Evolutionary conservation across 2,113 vertebrate species (phyloP).

Genomic region (Pangasianodon hypophthalmus): DNA sequence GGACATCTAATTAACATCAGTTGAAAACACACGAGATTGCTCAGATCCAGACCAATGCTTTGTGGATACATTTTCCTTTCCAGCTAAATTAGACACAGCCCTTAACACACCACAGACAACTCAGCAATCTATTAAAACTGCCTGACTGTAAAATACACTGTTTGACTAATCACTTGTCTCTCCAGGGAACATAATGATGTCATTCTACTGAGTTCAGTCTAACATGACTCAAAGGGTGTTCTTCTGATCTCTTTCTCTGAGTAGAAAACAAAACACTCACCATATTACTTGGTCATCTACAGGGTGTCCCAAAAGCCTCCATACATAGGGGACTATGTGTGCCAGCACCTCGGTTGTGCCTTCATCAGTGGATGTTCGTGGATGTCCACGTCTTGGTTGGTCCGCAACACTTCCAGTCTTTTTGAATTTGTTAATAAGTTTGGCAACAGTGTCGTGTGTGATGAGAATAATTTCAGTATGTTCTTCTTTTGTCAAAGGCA

Average conservation of each 20-base stretch:
- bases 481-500: too few relatives aligned
- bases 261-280: background rate
- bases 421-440: too few relatives aligned
- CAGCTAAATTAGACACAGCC: constrained; percentile 17
- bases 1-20: background rate
- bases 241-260: background rate
- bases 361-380: too few relatives aligned
- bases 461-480: too few relatives aligned
- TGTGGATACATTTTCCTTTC: constrained; percentile 6
- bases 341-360: too few relatives aligned
- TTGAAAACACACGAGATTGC: background rate
- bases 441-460: too few relatives aligned
- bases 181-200: background rate
- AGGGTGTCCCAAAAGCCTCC: too few relatives aligned
- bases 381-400: too few relatives aligned
- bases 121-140: constrained; percentile 1
- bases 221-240: background rate
- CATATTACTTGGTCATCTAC: background rate
- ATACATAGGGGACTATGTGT: too few relatives aligned
- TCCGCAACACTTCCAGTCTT: too few relatives aligned
- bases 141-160: background rate
- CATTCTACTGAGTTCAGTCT: background rate
- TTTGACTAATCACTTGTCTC: constrained; percentile 10
- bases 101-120: constrained; percentile 11
- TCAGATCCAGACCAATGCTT: constrained; percentile 1